phyloP scores from a whole-genome alignment of 2,888 invertebrate genomes.

The Phortica magna region DNA sequence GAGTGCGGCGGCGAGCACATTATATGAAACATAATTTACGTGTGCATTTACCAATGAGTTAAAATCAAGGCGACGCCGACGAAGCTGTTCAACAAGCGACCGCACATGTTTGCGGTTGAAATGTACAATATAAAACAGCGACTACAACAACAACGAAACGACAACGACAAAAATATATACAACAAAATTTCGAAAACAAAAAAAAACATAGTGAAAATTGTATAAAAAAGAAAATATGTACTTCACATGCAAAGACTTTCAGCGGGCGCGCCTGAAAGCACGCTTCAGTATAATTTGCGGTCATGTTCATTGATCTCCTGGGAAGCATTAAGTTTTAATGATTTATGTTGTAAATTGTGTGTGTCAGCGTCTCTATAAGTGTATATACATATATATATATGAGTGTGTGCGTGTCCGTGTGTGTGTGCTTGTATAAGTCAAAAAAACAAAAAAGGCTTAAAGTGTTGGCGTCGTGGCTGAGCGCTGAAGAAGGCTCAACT shows the following conservation, averaged over 20 bases:
- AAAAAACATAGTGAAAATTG: conserved; percentile 11
- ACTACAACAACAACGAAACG: background rate
- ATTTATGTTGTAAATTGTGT: conserved; percentile 62
- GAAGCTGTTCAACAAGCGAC: conserved; percentile 14
- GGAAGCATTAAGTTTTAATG: conserved; percentile 77
- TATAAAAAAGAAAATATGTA: conserved; percentile 1
- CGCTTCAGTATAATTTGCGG: conserved; percentile 74
- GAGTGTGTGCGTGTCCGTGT: background rate
- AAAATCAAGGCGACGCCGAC: conserved; percentile 19
- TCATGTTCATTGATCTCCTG: conserved; percentile 76
- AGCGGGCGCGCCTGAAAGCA: conserved; percentile 64
- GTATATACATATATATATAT: no score
- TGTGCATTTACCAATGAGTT: conserved; percentile 26
- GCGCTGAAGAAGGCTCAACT: conserved; percentile 19
- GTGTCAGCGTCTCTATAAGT: background rate
- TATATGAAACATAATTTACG: conserved; percentile 29
- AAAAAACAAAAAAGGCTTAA: conserved; percentile 17
- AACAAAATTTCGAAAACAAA: conserved; percentile 24
- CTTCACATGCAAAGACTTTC: conserved; percentile 41
- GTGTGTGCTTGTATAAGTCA: background rate
- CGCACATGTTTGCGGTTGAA: conserved; percentile 30
- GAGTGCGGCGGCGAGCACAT: background rate
- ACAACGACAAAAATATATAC: conserved; percentile 6
- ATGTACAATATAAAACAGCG: conserved; percentile 9
- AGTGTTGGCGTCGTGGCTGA: conserved; percentile 9